These are phyloP conservation scores for Cacatua alba DNA, from an alignment of 2,113 vertebrate genomes.

Conservation along the genomic window DNA sequence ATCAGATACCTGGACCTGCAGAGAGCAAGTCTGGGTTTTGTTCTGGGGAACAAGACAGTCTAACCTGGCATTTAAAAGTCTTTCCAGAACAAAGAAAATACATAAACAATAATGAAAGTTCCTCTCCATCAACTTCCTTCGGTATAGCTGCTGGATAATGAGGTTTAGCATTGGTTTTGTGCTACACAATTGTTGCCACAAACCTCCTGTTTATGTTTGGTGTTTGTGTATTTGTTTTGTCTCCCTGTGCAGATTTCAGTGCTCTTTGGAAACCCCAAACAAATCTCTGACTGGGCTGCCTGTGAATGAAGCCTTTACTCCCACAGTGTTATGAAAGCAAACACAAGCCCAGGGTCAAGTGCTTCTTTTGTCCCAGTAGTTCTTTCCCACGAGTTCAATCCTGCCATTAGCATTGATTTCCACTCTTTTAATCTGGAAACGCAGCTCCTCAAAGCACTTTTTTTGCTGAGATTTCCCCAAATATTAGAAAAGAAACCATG, in stretches of 20 bases:
- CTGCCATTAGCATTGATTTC: slow-evolving; percentile 90
- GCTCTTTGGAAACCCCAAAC: slow-evolving; percentile 85
- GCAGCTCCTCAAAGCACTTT: slow-evolving; percentile 75
- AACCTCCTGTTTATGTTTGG: slow-evolving; percentile 79
- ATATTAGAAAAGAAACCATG: slow-evolving; percentile 21
- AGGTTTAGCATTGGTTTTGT: slow-evolving; percentile 47
- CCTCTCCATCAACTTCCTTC: slow-evolving; percentile 51
- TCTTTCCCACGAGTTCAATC: slow-evolving; percentile 94
- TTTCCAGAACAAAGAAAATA: slow-evolving; percentile 46
- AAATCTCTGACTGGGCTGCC: slow-evolving; percentile 81
- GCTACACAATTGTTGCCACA: slow-evolving; percentile 64
- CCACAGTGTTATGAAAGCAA: slow-evolving; percentile 92
- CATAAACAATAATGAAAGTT: slow-evolving; percentile 40
- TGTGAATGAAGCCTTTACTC: slow-evolving; percentile 85
- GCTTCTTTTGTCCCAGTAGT: slow-evolving; percentile 87
- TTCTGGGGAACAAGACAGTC: background rate
- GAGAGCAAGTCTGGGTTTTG: background rate
- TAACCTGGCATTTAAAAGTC: slow-evolving; percentile 26
- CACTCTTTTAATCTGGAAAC: slow-evolving; percentile 82
- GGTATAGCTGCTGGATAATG: slow-evolving; percentile 39
- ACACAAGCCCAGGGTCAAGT: slow-evolving; percentile 93
- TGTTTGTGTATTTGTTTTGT: slow-evolving; percentile 87
- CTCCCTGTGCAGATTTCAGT: slow-evolving; percentile 78
- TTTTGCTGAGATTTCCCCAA: slow-evolving; percentile 61
- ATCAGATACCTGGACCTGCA: background rate